phyloP scores from a whole-genome alignment of 2,888 invertebrate genomes.

The Temnothorax rugatulus region DNA sequence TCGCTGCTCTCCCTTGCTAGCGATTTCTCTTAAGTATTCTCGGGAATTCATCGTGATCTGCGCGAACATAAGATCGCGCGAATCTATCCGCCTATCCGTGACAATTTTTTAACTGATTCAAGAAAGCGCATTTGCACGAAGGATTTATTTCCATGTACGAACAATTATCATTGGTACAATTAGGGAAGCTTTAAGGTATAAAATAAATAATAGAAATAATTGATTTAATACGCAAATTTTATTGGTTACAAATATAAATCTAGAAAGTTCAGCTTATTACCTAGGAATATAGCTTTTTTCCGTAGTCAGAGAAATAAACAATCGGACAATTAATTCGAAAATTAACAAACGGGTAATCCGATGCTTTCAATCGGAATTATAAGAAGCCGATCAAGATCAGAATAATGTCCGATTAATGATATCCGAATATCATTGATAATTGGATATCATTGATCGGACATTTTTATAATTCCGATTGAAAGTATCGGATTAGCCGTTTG shows the following conservation, averaged over 20 bases:
- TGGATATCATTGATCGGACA: too few relatives aligned
- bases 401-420: too few relatives aligned
- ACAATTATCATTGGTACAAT: neutral
- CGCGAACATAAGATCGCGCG: neutral
- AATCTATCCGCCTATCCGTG: neutral
- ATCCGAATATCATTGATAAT: too few relatives aligned
- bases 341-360: too few relatives aligned
- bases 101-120: neutral
- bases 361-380: too few relatives aligned
- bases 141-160: neutral
- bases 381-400: too few relatives aligned
- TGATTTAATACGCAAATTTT: neutral
- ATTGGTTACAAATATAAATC: neutral
- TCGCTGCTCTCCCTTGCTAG: constrained; percentile 60
- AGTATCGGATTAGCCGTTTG: too few relatives aligned
- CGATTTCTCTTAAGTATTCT: constrained; percentile 51
- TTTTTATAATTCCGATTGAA: too few relatives aligned
- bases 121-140: neutral
- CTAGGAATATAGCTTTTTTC: neutral
- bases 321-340: too few relatives aligned
- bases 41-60: constrained; percentile 47
- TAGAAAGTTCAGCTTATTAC: neutral
- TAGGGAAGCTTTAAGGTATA: neutral
- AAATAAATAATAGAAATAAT: neutral
- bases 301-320: too few relatives aligned